phyloP scores from a whole-genome alignment of 1,140 invertebrate species.

The Cryptotermes secundus region DNA sequence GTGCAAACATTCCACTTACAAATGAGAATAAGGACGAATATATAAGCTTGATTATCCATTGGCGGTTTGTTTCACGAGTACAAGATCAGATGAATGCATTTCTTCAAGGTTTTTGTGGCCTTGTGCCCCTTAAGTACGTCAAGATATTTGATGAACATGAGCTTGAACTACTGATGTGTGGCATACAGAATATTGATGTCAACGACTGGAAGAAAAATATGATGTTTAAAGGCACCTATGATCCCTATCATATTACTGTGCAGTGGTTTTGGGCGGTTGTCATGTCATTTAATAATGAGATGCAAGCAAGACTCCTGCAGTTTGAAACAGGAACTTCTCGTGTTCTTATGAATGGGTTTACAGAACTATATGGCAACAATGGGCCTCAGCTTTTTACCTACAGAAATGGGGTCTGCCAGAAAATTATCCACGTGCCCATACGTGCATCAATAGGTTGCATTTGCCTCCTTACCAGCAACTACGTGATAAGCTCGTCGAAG shows the following conservation, averaged over 20 bases:
- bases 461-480: slow-evolving; percentile 95
- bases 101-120: slow-evolving; percentile 90
- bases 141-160: slow-evolving; percentile 99
- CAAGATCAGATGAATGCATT: slow-evolving; percentile 96
- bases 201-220: slow-evolving; percentile 98
- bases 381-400: slow-evolving; percentile 96
- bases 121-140: slow-evolving; percentile 85
- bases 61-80: slow-evolving; percentile 94
- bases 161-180: slow-evolving; percentile 96
- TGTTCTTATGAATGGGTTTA: slow-evolving; percentile 99
- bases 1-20: slow-evolving; percentile 86
- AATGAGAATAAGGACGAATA: slow-evolving; percentile 97
- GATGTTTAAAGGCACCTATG: slow-evolving; percentile 97
- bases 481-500: slow-evolving; percentile 92
- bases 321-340: slow-evolving; percentile 98
- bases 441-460: slow-evolving; percentile 97
- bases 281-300: slow-evolving; percentile 95
- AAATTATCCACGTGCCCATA: slow-evolving; percentile 95
- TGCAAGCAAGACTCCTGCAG: slow-evolving; percentile 90
- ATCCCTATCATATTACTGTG: slow-evolving; percentile 94
- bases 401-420: slow-evolving; percentile 95
- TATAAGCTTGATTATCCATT: slow-evolving; percentile 94
- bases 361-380: slow-evolving; percentile 96
- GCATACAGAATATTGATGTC: slow-evolving; percentile 97
- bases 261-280: slow-evolving; percentile 98